A percentile compares a stretch with the other conserved stretches of the same genome.
Evolutionary conservation across 1,140 invertebrate genomes (phyloP).

Genomic region (Lasioglossum albipes): DNA sequence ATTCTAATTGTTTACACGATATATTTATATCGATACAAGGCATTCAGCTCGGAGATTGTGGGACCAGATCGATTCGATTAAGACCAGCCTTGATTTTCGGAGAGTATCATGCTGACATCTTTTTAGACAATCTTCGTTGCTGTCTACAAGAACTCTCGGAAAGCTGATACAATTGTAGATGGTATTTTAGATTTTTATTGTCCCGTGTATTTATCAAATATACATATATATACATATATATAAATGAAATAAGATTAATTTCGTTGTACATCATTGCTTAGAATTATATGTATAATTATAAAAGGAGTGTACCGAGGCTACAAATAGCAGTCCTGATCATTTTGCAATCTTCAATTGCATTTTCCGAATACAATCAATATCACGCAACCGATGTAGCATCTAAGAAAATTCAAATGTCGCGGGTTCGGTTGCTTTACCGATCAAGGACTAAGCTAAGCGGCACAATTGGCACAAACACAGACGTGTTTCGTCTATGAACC

Average conservation of each 20-base stretch:
- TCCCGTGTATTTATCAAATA: slow-evolving; percentile 32
- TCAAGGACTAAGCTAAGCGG: background rate
- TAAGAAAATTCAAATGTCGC: slow-evolving; percentile 25
- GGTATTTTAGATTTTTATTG: slow-evolving; percentile 7
- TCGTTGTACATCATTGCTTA: no score
- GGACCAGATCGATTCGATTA: slow-evolving; percentile 26
- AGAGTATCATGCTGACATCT: slow-evolving; percentile 44
- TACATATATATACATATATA: background rate
- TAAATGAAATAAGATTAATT: no score
- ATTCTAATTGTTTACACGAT: no score
- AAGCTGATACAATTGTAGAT: slow-evolving; percentile 26
- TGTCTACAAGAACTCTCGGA: slow-evolving; percentile 18
- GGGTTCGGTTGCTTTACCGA: slow-evolving; percentile 3
- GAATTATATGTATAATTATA: no score
- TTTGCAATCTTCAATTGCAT: no score
- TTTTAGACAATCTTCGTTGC: slow-evolving; percentile 27
- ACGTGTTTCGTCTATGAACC: no score
- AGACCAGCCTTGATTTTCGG: slow-evolving; percentile 36
- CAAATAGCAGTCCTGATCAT: no score
- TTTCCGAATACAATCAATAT: no score
- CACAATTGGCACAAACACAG: no score
- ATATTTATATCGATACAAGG: slow-evolving; percentile 18
- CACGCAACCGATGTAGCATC: background rate
- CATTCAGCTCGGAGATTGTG: slow-evolving; percentile 28
- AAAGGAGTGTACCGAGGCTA: no score